Evolutionary conservation across 2,797 vertebrate species (phyloP).

Genomic region (Hyperoplus immaculatus): DNA sequence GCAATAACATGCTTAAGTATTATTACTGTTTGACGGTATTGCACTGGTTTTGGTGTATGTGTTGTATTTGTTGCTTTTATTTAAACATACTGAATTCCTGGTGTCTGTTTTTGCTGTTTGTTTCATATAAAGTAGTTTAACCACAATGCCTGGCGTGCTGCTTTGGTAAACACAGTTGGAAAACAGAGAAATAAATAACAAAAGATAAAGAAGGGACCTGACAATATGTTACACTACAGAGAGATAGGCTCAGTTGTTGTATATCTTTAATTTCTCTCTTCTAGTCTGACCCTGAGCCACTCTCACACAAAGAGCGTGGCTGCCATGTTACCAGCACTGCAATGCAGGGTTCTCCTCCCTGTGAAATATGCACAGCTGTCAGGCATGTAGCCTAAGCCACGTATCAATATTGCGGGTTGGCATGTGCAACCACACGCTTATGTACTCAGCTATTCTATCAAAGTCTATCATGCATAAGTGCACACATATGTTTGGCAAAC

Average conservation of each 20-base stretch:
- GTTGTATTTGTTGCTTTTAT: constrained; percentile 11
- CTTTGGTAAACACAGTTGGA: constrained; percentile 20
- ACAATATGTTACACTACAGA: constrained; percentile 1
- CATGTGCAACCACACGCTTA: constrained; percentile 43
- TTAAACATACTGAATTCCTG: neutral
- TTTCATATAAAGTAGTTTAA: constrained; percentile 26
- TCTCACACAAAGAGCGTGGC: constrained; percentile 63
- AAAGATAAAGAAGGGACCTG: neutral
- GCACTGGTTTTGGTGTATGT: neutral
- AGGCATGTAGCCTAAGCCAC: constrained; percentile 53
- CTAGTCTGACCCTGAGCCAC: constrained; percentile 66
- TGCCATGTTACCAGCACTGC: constrained; percentile 67
- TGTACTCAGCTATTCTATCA: constrained; percentile 38
- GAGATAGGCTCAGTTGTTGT: constrained; percentile 27
- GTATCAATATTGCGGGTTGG: constrained; percentile 38
- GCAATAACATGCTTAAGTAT: constrained; percentile 1
- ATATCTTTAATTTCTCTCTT: constrained; percentile 59
- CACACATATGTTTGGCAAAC: constrained; percentile 27
- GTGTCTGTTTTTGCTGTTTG: constrained; percentile 5
- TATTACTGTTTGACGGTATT: neutral
- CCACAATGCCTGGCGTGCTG: constrained; percentile 4
- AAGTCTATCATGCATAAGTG: constrained; percentile 28
- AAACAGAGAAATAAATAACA: constrained; percentile 27
- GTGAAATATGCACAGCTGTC: constrained; percentile 78
- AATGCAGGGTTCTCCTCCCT: constrained; percentile 75